Percentiles rank a stretch among this genome's conserved stretches.
Evolutionary conservation across 2,113 vertebrate genomes (phyloP).

Genomic region (Peucedramus taeniatus): DNA sequence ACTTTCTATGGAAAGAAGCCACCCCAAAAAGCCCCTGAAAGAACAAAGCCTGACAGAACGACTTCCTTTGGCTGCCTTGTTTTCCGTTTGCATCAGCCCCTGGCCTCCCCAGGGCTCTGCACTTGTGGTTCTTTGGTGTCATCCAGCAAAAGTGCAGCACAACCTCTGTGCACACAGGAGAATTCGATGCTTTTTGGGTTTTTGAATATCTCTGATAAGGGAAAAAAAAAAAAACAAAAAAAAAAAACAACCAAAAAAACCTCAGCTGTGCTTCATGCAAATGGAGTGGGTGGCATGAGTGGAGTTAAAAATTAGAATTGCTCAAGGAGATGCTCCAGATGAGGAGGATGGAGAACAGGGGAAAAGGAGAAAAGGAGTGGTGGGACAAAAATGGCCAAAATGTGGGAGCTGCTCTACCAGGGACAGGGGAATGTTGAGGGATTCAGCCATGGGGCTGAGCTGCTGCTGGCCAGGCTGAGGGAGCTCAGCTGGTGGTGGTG

Average conservation of each 20-base stretch:
- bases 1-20: constrained; percentile 69
- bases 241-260: accelerated
- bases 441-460: accelerated
- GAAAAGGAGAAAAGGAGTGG: background rate
- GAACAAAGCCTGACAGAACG: constrained; percentile 44
- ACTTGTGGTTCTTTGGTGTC: constrained; percentile 41
- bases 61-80: constrained; percentile 51
- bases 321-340: background rate
- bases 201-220: background rate
- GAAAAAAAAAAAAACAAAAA: background rate
- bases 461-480: background rate
- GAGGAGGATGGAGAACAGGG: background rate
- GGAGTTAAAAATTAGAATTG: background rate
- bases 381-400: background rate
- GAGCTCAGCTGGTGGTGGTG: background rate
- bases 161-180: background rate
- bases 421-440: background rate
- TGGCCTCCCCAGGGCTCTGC: constrained; percentile 37
- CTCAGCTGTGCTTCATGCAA: background rate
- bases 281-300: background rate
- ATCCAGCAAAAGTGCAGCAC: constrained; percentile 12
- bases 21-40: constrained; percentile 47
- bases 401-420: background rate
- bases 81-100: constrained; percentile 58
- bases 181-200: background rate